Evolutionary conservation across 1,140 invertebrate species (phyloP).

Genomic region (Stenopsyche tienmushanensis): DNA sequence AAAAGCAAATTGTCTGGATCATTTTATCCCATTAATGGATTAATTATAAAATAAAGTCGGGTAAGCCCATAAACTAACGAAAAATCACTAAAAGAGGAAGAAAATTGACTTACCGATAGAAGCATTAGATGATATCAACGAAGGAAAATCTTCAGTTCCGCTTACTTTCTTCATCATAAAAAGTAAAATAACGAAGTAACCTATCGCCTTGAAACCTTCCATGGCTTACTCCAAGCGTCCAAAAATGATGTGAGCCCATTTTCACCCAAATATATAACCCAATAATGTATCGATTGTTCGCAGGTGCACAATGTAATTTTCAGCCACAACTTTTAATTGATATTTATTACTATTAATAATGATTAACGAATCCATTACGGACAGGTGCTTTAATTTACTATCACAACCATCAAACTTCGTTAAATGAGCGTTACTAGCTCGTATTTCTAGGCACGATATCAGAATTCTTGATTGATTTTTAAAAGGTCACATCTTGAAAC

Average conservation of each 20-base stretch:
- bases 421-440: too few relatives aligned
- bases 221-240: neutral
- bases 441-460: slow-evolving; percentile 8
- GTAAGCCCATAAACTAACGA: neutral
- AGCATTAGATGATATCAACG: slow-evolving; percentile 67
- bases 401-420: neutral
- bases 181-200: too few relatives aligned
- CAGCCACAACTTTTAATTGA: neutral
- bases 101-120: slow-evolving; percentile 60
- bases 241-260: neutral
- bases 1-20: neutral
- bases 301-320: too few relatives aligned
- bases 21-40: neutral
- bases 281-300: slow-evolving; percentile 5
- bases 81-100: neutral
- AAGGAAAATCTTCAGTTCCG: slow-evolving; percentile 63
- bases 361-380: neutral
- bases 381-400: neutral
- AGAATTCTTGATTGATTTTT: slow-evolving; percentile 12
- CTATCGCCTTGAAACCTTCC: neutral
- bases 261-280: slow-evolving; percentile 7
- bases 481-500: slow-evolving; percentile 24
- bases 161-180: slow-evolving; percentile 4
- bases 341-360: slow-evolving; percentile 15
- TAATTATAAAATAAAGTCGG: too few relatives aligned